A percentile compares a stretch with the other conserved stretches of the same genome.
Evolutionary conservation across 1,140 invertebrate genomes (phyloP).

Genomic region (Leguminivora glycinivorella): DNA sequence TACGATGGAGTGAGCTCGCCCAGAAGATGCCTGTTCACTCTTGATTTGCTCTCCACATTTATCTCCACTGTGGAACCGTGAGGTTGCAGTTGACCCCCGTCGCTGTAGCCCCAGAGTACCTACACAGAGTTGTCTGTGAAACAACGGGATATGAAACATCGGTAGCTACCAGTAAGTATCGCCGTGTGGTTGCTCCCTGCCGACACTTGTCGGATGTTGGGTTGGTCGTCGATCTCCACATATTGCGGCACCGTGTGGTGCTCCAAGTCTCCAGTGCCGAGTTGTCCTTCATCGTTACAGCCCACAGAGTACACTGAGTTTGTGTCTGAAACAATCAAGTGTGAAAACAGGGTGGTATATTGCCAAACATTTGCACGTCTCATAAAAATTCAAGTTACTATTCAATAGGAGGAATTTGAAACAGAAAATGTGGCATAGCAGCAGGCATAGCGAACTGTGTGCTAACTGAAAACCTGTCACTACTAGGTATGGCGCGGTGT

Average conservation of each 20-base stretch:
- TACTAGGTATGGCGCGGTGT: too few species aligned
- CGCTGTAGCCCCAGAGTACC: too few species aligned
- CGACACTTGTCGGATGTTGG: constrained; percentile 69
- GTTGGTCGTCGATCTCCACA: constrained; percentile 61
- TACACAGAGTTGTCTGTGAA: neutral
- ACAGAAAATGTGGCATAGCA: too few species aligned
- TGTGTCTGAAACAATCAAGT: constrained; percentile 66
- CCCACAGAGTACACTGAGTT: constrained; percentile 83
- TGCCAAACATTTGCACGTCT: neutral
- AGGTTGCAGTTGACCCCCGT: too few species aligned
- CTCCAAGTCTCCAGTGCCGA: constrained; percentile 79
- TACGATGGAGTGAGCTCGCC: too few species aligned
- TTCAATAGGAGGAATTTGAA: too few species aligned
- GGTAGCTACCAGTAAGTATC: constrained; percentile 70
- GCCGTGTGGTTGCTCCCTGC: constrained; percentile 81
- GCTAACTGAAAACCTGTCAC: too few species aligned
- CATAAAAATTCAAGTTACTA: too few species aligned
- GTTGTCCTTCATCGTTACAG: constrained; percentile 83
- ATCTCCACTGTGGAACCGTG: too few species aligned
- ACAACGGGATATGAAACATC: neutral
- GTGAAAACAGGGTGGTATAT: neutral
- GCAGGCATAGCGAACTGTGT: too few species aligned
- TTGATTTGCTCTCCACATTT: too few species aligned
- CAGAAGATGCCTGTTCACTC: too few species aligned
- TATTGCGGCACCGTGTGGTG: constrained; percentile 71